These are phyloP conservation scores for Lucilia sericata DNA, from an alignment of 1,140 invertebrate species.

Conservation along the genomic window DNA sequence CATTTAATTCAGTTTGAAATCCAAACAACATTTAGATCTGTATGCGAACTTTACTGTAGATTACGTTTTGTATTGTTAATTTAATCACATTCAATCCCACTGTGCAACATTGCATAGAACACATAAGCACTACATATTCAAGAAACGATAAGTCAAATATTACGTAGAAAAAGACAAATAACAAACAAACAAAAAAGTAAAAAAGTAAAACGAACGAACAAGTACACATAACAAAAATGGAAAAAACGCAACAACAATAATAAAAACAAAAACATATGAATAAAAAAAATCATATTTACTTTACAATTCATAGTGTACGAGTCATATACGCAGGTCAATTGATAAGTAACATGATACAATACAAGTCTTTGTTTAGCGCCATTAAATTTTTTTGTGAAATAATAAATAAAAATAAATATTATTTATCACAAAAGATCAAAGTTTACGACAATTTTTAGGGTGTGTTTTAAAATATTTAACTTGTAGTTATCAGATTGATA, in stretches of 20 bases:
- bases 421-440: too few species aligned
- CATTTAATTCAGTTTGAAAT: too few species aligned
- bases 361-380: neutral
- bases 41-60: too few species aligned
- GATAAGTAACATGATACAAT: neutral
- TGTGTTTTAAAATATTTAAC: too few species aligned
- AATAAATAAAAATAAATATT: too few species aligned
- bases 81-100: neutral
- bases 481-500: too few species aligned
- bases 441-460: too few species aligned
- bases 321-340: neutral
- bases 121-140: neutral
- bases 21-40: too few species aligned
- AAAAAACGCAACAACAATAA: slow-evolving; percentile 5
- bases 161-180: neutral
- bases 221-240: neutral
- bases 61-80: too few species aligned
- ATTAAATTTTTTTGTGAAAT: too few species aligned
- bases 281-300: slow-evolving; percentile 4
- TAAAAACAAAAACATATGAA: neutral
- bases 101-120: neutral
- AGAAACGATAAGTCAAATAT: neutral
- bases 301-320: neutral
- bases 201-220: neutral
- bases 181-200: neutral